Evolutionary conservation across 2,113 vertebrate genomes (phyloP).

Genomic region (Vidua macroura): DNA sequence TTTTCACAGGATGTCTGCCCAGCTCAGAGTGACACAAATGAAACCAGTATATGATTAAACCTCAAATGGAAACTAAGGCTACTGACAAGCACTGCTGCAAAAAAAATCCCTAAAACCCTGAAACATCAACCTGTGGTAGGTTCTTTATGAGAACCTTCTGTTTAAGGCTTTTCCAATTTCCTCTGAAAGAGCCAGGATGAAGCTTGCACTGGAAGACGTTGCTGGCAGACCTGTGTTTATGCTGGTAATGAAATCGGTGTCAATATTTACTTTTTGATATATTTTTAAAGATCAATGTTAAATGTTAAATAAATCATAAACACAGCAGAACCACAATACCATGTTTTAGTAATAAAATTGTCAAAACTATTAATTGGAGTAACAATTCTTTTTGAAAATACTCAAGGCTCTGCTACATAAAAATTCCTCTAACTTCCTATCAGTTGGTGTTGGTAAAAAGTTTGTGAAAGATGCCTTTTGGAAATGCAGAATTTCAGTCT

Average conservation of each 20-base stretch:
- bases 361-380: not conserved
- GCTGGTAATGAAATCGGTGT: conserved; percentile 29
- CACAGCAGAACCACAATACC: not conserved
- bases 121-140: conserved; percentile 10
- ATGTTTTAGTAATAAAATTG: not conserved
- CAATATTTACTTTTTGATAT: not conserved
- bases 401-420: not conserved
- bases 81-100: conserved; percentile 34
- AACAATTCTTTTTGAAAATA: not conserved
- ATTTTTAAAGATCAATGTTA: not conserved
- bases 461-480: not conserved
- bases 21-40: conserved; percentile 57
- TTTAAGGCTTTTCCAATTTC: conserved; percentile 23
- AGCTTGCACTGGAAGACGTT: conserved; percentile 3
- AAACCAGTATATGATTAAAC: conserved; percentile 20
- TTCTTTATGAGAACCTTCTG: conserved; percentile 37
- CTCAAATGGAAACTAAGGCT: conserved; percentile 31
- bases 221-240: conserved; percentile 23
- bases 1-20: conserved; percentile 46
- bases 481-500: not conserved
- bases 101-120: not conserved
- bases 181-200: not conserved
- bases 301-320: not conserved
- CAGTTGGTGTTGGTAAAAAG: not conserved
- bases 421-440: not conserved